Evolutionary conservation across 2,888 invertebrate genomes (phyloP), one percentile per base, ranked within the genome.

Genomic region (Aricia artaxerxes): DNA sequence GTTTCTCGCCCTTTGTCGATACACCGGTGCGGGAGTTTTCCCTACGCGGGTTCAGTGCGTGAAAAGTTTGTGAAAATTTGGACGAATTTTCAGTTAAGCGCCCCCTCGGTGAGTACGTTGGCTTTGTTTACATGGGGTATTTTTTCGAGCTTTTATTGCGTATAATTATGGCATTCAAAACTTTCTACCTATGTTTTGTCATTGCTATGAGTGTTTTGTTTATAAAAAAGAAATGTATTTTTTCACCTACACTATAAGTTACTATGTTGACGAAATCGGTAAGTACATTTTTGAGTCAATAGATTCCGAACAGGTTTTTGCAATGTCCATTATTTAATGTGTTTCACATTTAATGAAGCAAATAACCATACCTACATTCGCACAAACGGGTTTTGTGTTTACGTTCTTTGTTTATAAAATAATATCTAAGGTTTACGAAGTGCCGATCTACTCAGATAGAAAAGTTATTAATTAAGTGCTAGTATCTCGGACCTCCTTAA

Each of bases 41-140:
- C 85, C 87, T 84, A 86, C 91, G 91, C 91, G 92, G 87, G 91
- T 85, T 92, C 91, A 90, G 92, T 91, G 90, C 82, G 87, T 86
- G 87, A 76, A 76, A 76, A 76, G 16, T 49, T 75, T 64, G 69
- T 69, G 44, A 78, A 64, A 78, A 40, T 16, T 35, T 53, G 76
- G 76, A 76, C 35, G 5, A 35, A 13, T 69, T 38, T 69, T 35
- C 35, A 69, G 69, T 38, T 38, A 5, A 69, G 35, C 69, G 11
- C 13, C 69, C 2, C 13, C 13, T 69, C 5, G 69, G 69, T 69
- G 69, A 69, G 69, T 69, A 69, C 16, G 13, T 13, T 11, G 11
- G 13, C 13, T 69, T 64, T 64, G 64, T 64, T 31, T 31, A 2
- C 24, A 24, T 64, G 24, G 1, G 9, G 24, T 64, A 64, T 9